Evolutionary conservation across 2,113 vertebrate species (phyloP).

Genomic region (Rhynchopsitta pachyrhyncha): DNA sequence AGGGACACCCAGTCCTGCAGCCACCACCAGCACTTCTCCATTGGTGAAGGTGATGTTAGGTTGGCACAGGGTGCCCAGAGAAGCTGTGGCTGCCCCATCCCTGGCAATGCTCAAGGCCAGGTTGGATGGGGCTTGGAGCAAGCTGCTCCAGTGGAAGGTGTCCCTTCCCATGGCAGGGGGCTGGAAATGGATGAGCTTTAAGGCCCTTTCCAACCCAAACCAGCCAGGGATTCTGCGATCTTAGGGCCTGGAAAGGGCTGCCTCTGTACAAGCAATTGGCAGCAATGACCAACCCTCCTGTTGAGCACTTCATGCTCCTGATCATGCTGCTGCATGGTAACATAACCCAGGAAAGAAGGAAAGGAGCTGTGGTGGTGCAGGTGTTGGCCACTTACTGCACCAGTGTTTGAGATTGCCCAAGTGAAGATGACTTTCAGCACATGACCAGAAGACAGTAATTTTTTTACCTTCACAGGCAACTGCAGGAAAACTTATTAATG

Average conservation of each 20-base stretch:
- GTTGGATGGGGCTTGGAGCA: background rate
- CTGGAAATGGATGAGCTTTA: background rate
- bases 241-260: background rate
- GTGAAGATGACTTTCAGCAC: background rate
- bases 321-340: fast-evolving
- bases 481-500: background rate
- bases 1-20: background rate
- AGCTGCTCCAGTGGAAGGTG: background rate
- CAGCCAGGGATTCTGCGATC: background rate
- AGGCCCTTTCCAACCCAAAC: background rate
- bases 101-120: background rate
- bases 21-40: fast-evolving
- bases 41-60: background rate
- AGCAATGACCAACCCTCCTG: background rate
- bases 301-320: fast-evolving
- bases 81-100: background rate
- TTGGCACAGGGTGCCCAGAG: background rate
- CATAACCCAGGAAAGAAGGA: background rate
- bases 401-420: fast-evolving
- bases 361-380: background rate
- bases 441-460: background rate
- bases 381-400: background rate
- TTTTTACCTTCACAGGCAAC: background rate
- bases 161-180: background rate
- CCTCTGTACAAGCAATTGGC: fast-evolving